These are phyloP conservation scores for Isoperla grammatica DNA, from an alignment of 2,888 invertebrate species.

Conservation along the genomic window DNA sequence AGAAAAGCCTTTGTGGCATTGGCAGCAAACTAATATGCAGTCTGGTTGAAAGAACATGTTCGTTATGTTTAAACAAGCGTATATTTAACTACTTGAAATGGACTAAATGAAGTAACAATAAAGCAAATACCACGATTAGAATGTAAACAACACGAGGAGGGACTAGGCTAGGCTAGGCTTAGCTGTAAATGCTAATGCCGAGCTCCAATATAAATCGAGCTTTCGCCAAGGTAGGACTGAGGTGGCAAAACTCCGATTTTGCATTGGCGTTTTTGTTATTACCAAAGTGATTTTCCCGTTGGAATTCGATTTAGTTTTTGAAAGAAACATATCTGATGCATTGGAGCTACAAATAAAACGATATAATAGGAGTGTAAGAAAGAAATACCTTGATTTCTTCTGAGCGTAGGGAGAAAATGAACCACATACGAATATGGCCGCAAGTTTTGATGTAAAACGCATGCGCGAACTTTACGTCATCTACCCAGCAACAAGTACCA, in stretches of 20 bases:
- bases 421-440: slow-evolving; percentile 49
- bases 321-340: background rate
- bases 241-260: slow-evolving; percentile 12
- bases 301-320: background rate
- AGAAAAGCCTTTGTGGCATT: too few species aligned
- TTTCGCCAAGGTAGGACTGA: slow-evolving; percentile 6
- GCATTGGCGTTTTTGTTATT: background rate
- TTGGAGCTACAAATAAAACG: slow-evolving; percentile 11
- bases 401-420: slow-evolving; percentile 43
- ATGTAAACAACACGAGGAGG: too few species aligned
- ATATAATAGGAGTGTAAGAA: slow-evolving; percentile 11
- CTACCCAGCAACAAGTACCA: background rate
- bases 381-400: slow-evolving; percentile 39
- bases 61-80: too few species aligned
- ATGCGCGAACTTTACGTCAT: slow-evolving; percentile 30
- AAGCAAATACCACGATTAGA: too few species aligned
- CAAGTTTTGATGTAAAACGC: slow-evolving; percentile 31
- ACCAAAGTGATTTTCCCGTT: too few species aligned
- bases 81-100: too few species aligned
- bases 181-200: too few species aligned
- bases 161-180: too few species aligned
- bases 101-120: too few species aligned
- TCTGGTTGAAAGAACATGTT: too few species aligned
- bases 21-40: too few species aligned
- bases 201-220: too few species aligned